A percentile compares a stretch with the other conserved stretches of the same genome.
Evolutionary conservation across 1,140 invertebrate genomes (phyloP).

Genomic region (Caligus rogercresseyi): DNA sequence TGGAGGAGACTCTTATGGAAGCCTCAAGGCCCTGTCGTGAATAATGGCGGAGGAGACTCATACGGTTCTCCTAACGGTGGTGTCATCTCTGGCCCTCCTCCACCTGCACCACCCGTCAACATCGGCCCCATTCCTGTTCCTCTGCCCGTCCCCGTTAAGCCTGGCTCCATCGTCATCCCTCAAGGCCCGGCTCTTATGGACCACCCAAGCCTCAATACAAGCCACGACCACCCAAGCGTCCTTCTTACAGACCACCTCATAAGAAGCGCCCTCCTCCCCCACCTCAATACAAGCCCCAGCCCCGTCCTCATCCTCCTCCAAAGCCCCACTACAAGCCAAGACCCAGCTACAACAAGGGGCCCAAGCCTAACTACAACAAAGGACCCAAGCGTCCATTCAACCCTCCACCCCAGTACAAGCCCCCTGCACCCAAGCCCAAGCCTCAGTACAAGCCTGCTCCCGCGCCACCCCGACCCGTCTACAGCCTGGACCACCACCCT

Average conservation of each 20-base stretch:
- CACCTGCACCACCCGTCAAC: not conserved
- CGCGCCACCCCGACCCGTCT: slow-evolving; percentile 16
- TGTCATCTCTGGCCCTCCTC: not conserved
- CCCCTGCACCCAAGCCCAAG: slow-evolving; percentile 20
- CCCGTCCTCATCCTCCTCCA: not conserved
- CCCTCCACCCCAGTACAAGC: slow-evolving; percentile 19
- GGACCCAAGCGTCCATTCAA: not conserved
- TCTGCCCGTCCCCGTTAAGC: slow-evolving; percentile 20
- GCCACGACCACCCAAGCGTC: slow-evolving; percentile 10
- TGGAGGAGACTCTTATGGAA: slow-evolving; percentile 10
- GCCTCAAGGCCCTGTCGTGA: slow-evolving; percentile 9
- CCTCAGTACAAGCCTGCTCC: slow-evolving; percentile 20
- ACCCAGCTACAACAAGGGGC: not conserved
- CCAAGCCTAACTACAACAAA: slow-evolving; percentile 3
- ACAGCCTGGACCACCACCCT: slow-evolving; percentile 16
- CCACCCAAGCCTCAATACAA: slow-evolving; percentile 21
- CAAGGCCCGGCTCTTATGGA: slow-evolving; percentile 11
- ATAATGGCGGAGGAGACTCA: slow-evolving; percentile 2
- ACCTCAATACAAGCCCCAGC: slow-evolving; percentile 10
- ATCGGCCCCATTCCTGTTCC: slow-evolving; percentile 21
- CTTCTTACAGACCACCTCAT: slow-evolving; percentile 15
- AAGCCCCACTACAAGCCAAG: slow-evolving; percentile 21
- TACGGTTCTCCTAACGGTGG: slow-evolving; percentile 6
- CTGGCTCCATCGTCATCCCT: slow-evolving; percentile 21
- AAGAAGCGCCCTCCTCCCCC: not conserved